Percentiles rank a stretch among this genome's conserved stretches.
phyloP scores from a whole-genome alignment of 2,888 invertebrate genomes.

The Heteromyza rotundicornis region DNA sequence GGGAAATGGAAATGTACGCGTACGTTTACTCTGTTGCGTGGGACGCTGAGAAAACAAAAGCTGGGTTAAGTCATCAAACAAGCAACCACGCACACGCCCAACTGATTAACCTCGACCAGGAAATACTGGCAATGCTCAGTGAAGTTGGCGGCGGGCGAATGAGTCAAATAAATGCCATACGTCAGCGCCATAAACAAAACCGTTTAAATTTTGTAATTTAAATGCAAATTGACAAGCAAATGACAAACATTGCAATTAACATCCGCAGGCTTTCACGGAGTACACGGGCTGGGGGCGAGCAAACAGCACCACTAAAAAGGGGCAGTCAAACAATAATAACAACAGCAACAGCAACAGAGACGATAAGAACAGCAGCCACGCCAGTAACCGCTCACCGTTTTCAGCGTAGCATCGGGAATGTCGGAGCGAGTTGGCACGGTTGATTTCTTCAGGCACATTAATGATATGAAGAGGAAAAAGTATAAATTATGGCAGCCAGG shows the following conservation, averaged over 20 bases:
- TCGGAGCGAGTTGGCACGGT: neutral
- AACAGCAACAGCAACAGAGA: conserved; percentile 7
- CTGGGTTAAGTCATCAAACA: conserved; percentile 17
- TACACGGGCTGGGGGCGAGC: neutral
- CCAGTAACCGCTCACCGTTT: neutral
- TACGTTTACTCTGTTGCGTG: no score
- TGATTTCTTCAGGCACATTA: neutral
- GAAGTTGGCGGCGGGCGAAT: conserved; percentile 15
- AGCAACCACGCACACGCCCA: conserved; percentile 22
- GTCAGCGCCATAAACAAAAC: conserved; percentile 23
- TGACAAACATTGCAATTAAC: conserved; percentile 53
- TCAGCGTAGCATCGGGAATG: neutral
- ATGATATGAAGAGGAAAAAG: no score
- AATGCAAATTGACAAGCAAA: conserved; percentile 53
- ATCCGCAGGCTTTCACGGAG: conserved; percentile 39
- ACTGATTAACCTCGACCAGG: conserved; percentile 21
- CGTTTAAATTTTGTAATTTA: conserved; percentile 54
- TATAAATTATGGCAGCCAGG: no score
- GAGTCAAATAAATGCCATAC: conserved; percentile 10
- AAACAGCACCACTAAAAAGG: no score
- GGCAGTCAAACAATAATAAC: conserved; percentile 4
- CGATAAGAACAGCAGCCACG: neutral
- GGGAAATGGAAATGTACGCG: neutral
- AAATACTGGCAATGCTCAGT: neutral
- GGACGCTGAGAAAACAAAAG: conserved; percentile 9